phyloP scores from a whole-genome alignment of 2,113 vertebrate genomes.

The Lampris megalopsis region DNA sequence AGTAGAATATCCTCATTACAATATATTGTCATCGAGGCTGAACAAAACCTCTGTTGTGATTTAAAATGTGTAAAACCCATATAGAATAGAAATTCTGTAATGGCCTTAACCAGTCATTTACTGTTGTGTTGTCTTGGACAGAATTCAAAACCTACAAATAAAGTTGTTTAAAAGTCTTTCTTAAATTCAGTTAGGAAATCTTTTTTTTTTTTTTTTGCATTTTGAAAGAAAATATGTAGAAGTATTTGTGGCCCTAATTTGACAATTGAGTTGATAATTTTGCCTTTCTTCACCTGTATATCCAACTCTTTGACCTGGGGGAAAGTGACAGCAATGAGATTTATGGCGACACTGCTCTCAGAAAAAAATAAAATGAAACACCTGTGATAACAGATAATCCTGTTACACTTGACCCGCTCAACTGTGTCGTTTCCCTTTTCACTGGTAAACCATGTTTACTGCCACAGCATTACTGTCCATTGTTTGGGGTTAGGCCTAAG shows the following conservation, averaged over 20 bases:
- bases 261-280: neutral
- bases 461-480: slow-evolving; percentile 59
- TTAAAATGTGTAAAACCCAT: too few relatives aligned
- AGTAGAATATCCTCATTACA: neutral
- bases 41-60: too few relatives aligned
- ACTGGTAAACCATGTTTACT: slow-evolving; percentile 59
- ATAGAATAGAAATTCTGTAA: too few relatives aligned
- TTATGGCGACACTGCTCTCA: slow-evolving; percentile 40
- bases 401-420: slow-evolving; percentile 45
- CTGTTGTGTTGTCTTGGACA: neutral
- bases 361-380: slow-evolving; percentile 34
- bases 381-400: slow-evolving; percentile 52
- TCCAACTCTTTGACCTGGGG: neutral
- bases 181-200: too few relatives aligned
- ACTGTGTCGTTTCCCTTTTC: slow-evolving; percentile 66
- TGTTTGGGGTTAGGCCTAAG: slow-evolving; percentile 52
- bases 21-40: neutral
- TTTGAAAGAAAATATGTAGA: too few relatives aligned
- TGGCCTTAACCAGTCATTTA: neutral
- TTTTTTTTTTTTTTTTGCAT: too few relatives aligned
- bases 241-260: too few relatives aligned
- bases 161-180: too few relatives aligned
- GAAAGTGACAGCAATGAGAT: slow-evolving; percentile 8
- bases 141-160: neutral
- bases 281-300: slow-evolving; percentile 1